Evolutionary conservation across 2,888 invertebrate species (phyloP), one percentile per base, ranked within the genome.

Genomic region (Dasysyrphus tricinctus): DNA sequence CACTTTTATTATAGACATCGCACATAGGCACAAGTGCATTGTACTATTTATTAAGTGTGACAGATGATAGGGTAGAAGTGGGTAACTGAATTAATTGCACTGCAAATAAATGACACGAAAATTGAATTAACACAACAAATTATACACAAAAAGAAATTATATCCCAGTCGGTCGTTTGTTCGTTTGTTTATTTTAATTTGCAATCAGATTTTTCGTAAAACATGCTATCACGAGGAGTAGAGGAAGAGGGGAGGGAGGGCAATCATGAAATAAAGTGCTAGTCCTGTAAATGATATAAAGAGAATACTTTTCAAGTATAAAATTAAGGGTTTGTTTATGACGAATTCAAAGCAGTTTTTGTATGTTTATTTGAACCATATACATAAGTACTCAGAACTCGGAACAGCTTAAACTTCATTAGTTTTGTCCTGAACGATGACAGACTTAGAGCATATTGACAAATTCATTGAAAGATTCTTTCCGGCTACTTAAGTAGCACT

Each of bases 111-210:
- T 83, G 73, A 67, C 44, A 67, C 61, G 74, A 69, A 78, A 79
- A 79, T 83, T 83, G 47, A 79, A 79, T 79, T 54, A 78, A 83
- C 69, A 74, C 67, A 74, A 73, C 67, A 51, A 37, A 59, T 56
- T 54, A 54, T 51, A 51, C 6, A 51, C 3, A 51, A 54, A 54
- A 54, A 32, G 8, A 54, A 54, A 54, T 54, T 54, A 54, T 29
- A 3, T 14, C 0, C 6, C 24, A 29, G 29, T 54, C 3, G 16
- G 1, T 19, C 19, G 49, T 54, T 54, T 54, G 29, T 54, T 54
- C 29, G 4, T 44, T 44, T 6, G 24, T 42, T 42, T 1, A 24
- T 54, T 32, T 32, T 54, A 29, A 54, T 54, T 29, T 54, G n/a
- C 14, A 54, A 14, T 54, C 14, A 14, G 14, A 54, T 54, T 54